Evolutionary conservation across 2,113 vertebrate species (phyloP).

Genomic region (Megaleporinus macrocephalus): DNA sequence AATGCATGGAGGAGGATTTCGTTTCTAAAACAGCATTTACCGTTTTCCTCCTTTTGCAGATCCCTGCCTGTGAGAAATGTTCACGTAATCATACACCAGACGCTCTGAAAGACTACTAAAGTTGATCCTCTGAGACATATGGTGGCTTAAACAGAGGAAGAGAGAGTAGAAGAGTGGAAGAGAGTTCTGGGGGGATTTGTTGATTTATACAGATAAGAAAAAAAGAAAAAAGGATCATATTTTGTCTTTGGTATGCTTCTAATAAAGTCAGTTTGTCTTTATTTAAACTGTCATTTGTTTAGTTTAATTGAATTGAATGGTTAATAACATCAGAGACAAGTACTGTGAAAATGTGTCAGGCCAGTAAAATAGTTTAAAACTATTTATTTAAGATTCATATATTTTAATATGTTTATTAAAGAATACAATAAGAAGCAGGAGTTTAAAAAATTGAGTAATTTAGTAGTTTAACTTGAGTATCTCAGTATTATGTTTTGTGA

Average conservation of each 20-base stretch:
- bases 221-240: not conserved
- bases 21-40: conserved; percentile 95
- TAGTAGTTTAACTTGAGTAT: no score
- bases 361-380: no score
- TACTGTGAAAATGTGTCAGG: no score
- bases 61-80: conserved; percentile 83
- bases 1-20: conserved; percentile 95
- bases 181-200: conserved; percentile 27
- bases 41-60: conserved; percentile 86
- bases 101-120: conserved; percentile 73
- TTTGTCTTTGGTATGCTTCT: not conserved
- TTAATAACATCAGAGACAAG: no score
- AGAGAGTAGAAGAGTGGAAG: conserved; percentile 42
- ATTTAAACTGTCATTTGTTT: not conserved
- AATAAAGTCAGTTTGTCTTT: not conserved
- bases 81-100: conserved; percentile 80
- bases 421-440: no score
- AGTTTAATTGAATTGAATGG: no score
- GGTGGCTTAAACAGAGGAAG: conserved; percentile 69
- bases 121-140: conserved; percentile 81
- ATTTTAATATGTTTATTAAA: no score
- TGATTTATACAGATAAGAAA: conserved; percentile 35
- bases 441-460: no score
- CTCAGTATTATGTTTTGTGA: no score
- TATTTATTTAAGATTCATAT: no score